Evolutionary conservation across 2,797 vertebrate species (phyloP), one percentile per base, ranked within the genome.

Genomic region (Orestias chungarensis): DNA sequence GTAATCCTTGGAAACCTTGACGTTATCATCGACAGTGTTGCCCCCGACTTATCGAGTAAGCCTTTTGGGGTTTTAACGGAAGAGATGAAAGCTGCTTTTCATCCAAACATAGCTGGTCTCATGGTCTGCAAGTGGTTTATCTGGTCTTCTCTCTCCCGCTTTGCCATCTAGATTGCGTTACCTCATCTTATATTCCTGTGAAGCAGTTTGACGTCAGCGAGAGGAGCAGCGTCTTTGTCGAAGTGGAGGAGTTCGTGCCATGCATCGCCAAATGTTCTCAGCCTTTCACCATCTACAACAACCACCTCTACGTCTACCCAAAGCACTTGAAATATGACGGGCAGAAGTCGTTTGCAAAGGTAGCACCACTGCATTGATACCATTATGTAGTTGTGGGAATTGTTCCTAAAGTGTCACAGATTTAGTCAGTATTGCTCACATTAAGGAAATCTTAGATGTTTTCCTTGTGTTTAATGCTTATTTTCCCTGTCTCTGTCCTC

Each of bases 1-100:
- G 96, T 99, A 88, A 97, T 99, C 92, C 93, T 98, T 84, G 98
- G 98, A 92, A 98, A 99, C 87, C 94, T 99, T 50, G 97, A 99
- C 79, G 95, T 98, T 84, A 97, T 94, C 73, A 97, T 99, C 75
- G 97, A 99, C 87, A 96, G 94, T 14, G 94, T 98, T 70, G 95
- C 96, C 77, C 95, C 96, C 35, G 96, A 99, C 90, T 93, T 97
- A 90, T 94, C 96, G 80, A 97, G 98, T 99, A 94, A 97, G 97
- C 91, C 72, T 59, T 84, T 68, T 31, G 23, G 68, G 44, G 62
- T 75, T 43, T n/a, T 76, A 38, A n/a, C 68, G 17, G 52, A 62
- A 68, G 38, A 73, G 75, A 82, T 73, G 68, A 86, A 79, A 81
- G 76, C 74, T 57, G 54, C 29, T 70, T 1, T 72, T 70, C 33